A percentile compares a stretch with the other conserved stretches of the same genome.
Evolutionary conservation across 1,140 invertebrate species (phyloP).

Genomic region (Luehdorfia chinensis): DNA sequence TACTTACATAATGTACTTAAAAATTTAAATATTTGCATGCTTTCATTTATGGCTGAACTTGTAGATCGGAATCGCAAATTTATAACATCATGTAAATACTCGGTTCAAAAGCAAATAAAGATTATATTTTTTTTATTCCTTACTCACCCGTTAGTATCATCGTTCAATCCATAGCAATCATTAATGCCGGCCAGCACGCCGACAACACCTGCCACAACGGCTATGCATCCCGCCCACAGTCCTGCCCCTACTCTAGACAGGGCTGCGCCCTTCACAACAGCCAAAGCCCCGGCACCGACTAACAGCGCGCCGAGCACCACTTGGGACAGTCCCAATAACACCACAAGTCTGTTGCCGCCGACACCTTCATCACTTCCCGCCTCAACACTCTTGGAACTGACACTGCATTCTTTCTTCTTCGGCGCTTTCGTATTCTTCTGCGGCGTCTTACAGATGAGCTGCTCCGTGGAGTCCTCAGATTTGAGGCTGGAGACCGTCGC

Average conservation of each 20-base stretch:
- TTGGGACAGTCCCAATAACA: constrained; percentile 76
- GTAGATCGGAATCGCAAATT: too few species aligned
- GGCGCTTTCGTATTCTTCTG: constrained; percentile 48
- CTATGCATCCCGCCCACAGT: constrained; percentile 79
- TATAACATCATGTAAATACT: too few species aligned
- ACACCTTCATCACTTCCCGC: constrained; percentile 49
- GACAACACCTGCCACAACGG: constrained; percentile 76
- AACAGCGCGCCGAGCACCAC: constrained; percentile 78
- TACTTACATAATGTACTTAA: too few species aligned
- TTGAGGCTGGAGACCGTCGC: constrained; percentile 68
- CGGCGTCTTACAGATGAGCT: constrained; percentile 77
- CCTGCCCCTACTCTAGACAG: constrained; percentile 79
- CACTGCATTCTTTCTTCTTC: constrained; percentile 48
- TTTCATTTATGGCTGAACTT: too few species aligned
- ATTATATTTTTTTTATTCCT: too few species aligned
- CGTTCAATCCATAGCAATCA: constrained; percentile 76
- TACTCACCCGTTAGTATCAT: constrained; percentile 57
- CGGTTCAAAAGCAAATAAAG: too few species aligned
- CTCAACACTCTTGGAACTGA: constrained; percentile 58
- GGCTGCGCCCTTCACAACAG: constrained; percentile 77
- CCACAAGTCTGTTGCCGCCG: constrained; percentile 51
- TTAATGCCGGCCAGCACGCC: constrained; percentile 78
- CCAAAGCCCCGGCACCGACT: constrained; percentile 77
- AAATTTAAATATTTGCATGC: too few species aligned
- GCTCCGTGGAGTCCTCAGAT: constrained; percentile 76